These are phyloP conservation scores for Periophthalmodon schlosseri DNA, from an alignment of 2,113 vertebrate species.

Conservation along the genomic window DNA sequence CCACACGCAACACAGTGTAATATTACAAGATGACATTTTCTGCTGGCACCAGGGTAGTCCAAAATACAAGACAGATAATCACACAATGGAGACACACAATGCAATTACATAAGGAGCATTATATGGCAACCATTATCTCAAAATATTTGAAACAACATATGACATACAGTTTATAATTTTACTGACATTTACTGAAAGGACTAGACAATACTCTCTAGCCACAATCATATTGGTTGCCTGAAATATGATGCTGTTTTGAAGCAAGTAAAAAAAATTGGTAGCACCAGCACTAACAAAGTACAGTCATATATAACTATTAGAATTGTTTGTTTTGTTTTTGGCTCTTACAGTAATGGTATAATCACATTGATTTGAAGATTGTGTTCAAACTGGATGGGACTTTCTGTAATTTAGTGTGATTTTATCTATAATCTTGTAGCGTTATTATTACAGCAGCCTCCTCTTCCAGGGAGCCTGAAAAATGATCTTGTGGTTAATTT, in stretches of 20 bases:
- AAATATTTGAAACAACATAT: no score
- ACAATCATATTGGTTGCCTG: no score
- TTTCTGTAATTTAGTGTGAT: neutral
- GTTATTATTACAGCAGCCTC: conserved; percentile 10
- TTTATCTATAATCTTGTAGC: conserved; percentile 30
- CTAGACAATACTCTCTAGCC: no score
- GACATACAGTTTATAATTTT: neutral
- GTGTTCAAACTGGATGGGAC: conserved; percentile 20
- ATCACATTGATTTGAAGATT: neutral
- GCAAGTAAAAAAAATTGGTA: neutral
- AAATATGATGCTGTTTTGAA: no score
- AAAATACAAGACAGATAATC: neutral
- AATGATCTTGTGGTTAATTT: neutral
- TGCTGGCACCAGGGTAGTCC: neutral
- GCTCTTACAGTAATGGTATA: neutral
- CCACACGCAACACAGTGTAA: neutral
- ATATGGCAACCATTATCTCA: neutral
- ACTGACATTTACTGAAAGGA: no score
- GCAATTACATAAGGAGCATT: no score
- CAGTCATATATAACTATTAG: neutral
- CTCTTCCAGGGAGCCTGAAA: neutral
- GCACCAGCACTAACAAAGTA: no score
- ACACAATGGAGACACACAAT: neutral
- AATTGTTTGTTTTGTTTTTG: neutral
- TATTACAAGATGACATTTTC: neutral